Evolutionary conservation across 2,797 vertebrate species (phyloP).

Genomic region (Anguilla anguilla): DNA sequence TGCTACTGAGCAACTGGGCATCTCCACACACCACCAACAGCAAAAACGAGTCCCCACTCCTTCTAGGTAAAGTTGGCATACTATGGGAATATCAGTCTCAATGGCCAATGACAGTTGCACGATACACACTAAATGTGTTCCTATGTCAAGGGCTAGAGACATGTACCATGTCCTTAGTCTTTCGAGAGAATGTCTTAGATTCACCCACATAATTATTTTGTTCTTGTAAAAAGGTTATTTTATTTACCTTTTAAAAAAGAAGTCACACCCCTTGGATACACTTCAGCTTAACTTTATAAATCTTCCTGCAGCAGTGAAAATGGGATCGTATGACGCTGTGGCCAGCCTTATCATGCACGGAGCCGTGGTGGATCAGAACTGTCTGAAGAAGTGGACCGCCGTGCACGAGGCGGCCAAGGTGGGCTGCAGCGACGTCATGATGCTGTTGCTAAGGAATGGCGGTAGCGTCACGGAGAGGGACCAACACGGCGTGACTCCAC

Average conservation of each 20-base stretch:
- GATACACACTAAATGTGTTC: background rate
- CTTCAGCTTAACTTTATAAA: background rate
- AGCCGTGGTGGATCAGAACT: slow-evolving; percentile 78
- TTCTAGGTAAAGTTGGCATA: slow-evolving; percentile 73
- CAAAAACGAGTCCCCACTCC: slow-evolving; percentile 81
- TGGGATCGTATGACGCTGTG: slow-evolving; percentile 75
- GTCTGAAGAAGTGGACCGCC: slow-evolving; percentile 78
- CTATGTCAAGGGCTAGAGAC: background rate
- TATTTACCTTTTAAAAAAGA: background rate
- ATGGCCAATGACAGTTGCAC: background rate
- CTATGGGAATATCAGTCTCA: background rate
- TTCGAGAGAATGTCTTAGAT: background rate
- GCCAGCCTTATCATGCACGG: slow-evolving; percentile 76
- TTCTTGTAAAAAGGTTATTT: too few relatives aligned
- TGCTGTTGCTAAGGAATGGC: slow-evolving; percentile 78
- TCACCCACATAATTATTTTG: too few relatives aligned
- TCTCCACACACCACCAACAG: slow-evolving; percentile 80
- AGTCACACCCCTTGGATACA: background rate
- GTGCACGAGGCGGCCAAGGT: slow-evolving; percentile 86
- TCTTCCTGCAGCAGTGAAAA: slow-evolving; percentile 71
- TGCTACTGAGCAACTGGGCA: slow-evolving; percentile 76
- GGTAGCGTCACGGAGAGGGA: slow-evolving; percentile 72
- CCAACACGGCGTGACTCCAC: slow-evolving; percentile 78
- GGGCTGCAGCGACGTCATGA: slow-evolving; percentile 73
- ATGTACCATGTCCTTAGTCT: background rate